Percentiles rank a stretch among this genome's conserved stretches.
Evolutionary conservation across 1,140 invertebrate species (phyloP).

Genomic region (Drosophila lowei): DNA sequence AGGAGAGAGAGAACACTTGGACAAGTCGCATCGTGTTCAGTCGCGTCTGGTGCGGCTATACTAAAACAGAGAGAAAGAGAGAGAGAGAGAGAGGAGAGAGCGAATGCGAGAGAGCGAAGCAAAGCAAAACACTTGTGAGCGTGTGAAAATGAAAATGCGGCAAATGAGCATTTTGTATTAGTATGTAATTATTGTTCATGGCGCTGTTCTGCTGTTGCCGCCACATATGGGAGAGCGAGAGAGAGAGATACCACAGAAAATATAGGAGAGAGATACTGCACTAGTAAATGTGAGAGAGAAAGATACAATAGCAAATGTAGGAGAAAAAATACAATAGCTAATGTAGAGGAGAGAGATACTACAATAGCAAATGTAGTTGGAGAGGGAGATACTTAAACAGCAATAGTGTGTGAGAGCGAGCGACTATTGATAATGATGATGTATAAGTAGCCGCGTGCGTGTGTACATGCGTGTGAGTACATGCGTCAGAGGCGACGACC

Average conservation of each 20-base stretch:
- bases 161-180: conserved; percentile 78
- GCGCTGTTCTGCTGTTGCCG: conserved; percentile 24
- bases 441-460: conserved; percentile 15
- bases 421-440: conserved; percentile 59
- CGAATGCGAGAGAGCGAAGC: conserved; percentile 12
- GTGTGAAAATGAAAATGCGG: conserved; percentile 78
- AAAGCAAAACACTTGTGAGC: conserved; percentile 65
- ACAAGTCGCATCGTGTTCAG: no score
- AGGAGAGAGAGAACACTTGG: neutral
- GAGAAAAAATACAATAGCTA: no score
- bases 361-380: no score
- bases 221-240: conserved; percentile 39
- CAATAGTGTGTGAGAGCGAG: conserved; percentile 39
- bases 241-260: neutral
- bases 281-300: no score
- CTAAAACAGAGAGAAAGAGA: conserved; percentile 10
- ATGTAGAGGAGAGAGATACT: no score
- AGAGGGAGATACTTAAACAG: neutral
- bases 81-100: conserved; percentile 1
- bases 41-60: no score
- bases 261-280: no score
- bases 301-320: no score
- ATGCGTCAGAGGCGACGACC: conserved; percentile 55
- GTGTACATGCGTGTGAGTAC: conserved; percentile 17
- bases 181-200: conserved; percentile 70